A percentile compares a stretch with the other conserved stretches of the same genome.
These are phyloP conservation scores for Acanthornis magna DNA, from an alignment of 2,797 vertebrate species.

Conservation along the genomic window DNA sequence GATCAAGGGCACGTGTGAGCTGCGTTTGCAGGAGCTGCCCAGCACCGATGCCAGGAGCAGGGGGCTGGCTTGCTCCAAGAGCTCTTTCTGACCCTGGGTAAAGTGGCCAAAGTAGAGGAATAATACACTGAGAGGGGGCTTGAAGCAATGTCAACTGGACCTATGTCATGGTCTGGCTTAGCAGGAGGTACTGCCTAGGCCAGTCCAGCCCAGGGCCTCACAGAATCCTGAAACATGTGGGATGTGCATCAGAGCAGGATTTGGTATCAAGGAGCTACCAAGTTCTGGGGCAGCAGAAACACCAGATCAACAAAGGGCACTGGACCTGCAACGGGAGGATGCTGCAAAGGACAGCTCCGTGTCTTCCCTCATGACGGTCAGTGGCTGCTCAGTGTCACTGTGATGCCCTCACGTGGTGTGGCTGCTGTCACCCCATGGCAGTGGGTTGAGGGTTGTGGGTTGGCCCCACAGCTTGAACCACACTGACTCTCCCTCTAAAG, in stretches of 20 bases:
- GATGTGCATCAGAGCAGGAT: background rate
- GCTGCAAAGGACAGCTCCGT: background rate
- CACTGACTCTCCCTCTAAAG: accelerated
- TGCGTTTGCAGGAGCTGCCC: background rate
- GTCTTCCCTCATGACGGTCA: background rate
- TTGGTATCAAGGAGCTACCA: accelerated
- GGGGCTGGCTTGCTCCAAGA: background rate
- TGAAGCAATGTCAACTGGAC: background rate
- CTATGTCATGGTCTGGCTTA: background rate
- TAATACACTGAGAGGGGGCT: accelerated
- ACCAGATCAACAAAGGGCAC: background rate
- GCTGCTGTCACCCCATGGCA: background rate
- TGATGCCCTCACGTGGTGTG: background rate
- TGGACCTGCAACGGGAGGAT: background rate
- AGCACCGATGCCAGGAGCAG: background rate
- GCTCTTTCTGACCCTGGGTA: background rate
- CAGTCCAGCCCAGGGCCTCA: background rate
- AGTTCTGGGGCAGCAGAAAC: background rate
- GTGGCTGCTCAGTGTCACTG: background rate
- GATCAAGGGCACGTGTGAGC: accelerated
- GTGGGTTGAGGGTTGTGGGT: background rate
- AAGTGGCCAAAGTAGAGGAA: background rate
- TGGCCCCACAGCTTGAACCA: background rate
- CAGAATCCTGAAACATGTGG: background rate
- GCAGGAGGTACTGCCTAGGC: background rate